phyloP scores from a whole-genome alignment of 1,140 invertebrate species.

The Tetramorium parvispinum region DNA sequence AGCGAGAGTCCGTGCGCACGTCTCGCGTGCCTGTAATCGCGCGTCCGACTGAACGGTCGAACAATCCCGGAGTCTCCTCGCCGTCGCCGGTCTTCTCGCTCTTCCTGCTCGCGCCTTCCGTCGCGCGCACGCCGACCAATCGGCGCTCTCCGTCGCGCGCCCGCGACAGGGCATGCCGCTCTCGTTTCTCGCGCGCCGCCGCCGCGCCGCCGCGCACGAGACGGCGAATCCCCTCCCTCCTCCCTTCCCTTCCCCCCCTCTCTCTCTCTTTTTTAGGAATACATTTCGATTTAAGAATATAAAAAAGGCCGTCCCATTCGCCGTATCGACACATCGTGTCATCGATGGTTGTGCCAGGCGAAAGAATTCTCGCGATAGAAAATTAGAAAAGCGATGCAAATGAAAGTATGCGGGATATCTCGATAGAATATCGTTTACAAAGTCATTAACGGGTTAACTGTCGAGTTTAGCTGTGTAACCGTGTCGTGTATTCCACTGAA shows the following conservation, averaged over 20 bases:
- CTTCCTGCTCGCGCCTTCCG: constrained; percentile 76
- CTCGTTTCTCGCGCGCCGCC: constrained; percentile 52
- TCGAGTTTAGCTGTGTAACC: not conserved
- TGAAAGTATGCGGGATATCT: not conserved
- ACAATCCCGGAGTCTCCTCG: constrained; percentile 72
- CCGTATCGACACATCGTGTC: not conserved
- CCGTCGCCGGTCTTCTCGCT: constrained; percentile 72
- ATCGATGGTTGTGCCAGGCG: not conserved
- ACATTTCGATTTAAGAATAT: constrained; percentile 6
- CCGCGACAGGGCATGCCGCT: constrained; percentile 53
- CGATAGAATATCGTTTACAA: not conserved
- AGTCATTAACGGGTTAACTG: not conserved
- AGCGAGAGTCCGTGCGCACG: constrained; percentile 74
- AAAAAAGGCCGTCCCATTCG: constrained; percentile 1
- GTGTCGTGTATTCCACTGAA: not conserved
- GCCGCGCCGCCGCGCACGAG: not conserved
- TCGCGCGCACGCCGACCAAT: constrained; percentile 52
- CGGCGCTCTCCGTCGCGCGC: constrained; percentile 58
- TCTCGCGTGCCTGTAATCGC: constrained; percentile 83
- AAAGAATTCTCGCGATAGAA: not conserved
- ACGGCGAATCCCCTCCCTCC: constrained; percentile 11
- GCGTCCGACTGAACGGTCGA: constrained; percentile 82
- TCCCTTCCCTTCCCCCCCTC: constrained; percentile 13
- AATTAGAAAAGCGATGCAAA: not conserved
- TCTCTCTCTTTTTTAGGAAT: not conserved